Base-by-base conservation (phyloP, 1,140 invertebrate genomes). In the Drosophila quadrilineata region DNA sequence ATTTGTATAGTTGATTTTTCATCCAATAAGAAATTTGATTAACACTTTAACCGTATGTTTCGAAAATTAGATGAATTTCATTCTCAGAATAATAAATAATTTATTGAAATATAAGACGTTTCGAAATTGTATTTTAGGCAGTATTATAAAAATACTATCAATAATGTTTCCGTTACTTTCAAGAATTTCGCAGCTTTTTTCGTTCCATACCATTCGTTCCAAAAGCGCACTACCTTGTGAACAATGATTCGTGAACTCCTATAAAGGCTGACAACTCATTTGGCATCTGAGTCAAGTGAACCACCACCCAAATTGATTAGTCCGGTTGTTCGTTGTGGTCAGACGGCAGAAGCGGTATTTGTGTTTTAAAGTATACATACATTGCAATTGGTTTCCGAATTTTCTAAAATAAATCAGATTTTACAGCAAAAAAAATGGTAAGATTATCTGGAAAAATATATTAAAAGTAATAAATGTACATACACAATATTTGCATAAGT, bases 301-400 rank as follows among this genome's bases (percentile, higher is more conserved):
- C 57, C 64, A 57, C 52, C 60, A 64, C 60, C 60, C 53, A 63
- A 75, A 72, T 76, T 72, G 68, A 72, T 77, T 77, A 60, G 74
- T 76, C 63, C 68, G 63, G 68, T 72, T 76, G 74, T 76, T 76
- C 74, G 53, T 65, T 72, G 68, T 56, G 71, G 75, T 54, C 75
- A 59, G 70, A 70, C 62, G 56, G 59, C 56, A 62, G n/a, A 66
- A 79, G 49, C 67, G 77, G 75, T 74, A 79, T 79, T 79, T 79
- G 43, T 79, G 69, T 76, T 67, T 76, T 64, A 62, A 49, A 59
- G 56, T 63, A 75, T 71, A 75, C 38, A 71, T 53, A 74, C 56
- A 69, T 75, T 71, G 29, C 38, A 67, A 75, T 65, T 65, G 50
- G 48, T 49, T 62, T 50, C 35, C 38, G 26, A 60, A 69, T 63